Conservation (phyloP, 1,140 invertebrate genomes). For the Ladona fulva region DNA sequence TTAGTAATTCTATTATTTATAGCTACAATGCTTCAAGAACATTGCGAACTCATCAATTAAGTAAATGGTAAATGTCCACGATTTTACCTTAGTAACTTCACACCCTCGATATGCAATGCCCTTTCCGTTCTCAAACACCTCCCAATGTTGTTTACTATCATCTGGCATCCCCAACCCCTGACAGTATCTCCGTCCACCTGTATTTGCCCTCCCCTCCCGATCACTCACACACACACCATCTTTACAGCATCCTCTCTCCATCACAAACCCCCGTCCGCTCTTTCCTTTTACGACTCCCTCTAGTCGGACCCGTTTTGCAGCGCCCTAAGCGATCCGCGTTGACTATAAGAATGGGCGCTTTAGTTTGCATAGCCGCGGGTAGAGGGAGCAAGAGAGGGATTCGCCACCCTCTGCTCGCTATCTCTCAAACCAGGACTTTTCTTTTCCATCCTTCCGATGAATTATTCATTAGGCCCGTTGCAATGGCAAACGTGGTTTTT, state of each 20-base stretch:
- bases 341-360: neutral
- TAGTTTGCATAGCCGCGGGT: neutral
- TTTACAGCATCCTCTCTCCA: neutral
- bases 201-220: too few species aligned
- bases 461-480: neutral
- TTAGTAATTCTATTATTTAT: too few species aligned
- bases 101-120: too few species aligned
- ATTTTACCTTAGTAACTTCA: too few species aligned
- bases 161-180: neutral
- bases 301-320: neutral
- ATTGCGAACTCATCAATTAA: too few species aligned
- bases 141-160: too few species aligned
- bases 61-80: too few species aligned
- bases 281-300: constrained; percentile 3
- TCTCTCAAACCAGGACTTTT: neutral
- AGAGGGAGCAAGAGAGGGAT: neutral
- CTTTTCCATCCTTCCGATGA: neutral
- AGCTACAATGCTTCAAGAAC: too few species aligned
- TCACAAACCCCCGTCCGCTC: neutral
- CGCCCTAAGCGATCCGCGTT: neutral
- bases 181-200: neutral
- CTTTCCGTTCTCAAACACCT: too few species aligned
- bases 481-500: constrained; percentile 9
- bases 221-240: neutral
- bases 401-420: neutral